Base-by-base conservation (phyloP, 1,140 invertebrate species). In the Cotesia vestalis region DNA sequence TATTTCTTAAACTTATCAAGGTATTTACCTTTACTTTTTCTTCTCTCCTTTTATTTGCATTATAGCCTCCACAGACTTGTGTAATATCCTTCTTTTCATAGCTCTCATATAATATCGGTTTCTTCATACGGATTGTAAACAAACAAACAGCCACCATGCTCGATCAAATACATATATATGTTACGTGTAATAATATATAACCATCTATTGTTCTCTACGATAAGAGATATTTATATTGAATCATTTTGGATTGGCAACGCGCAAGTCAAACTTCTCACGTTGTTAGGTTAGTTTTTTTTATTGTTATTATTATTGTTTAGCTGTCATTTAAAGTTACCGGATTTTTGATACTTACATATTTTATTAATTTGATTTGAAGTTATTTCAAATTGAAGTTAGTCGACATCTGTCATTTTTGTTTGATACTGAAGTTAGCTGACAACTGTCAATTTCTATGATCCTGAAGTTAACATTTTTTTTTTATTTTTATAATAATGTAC, bases 81-180 rank as follows among this genome's bases (percentile, higher is more conserved):
- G 63, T 46, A 66, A 66, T 51, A 66, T 66, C 63, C 63, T 66
- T 52, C 38, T 66, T 66, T 66, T 64, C 36, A 40, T 36, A 64
- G 34, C n/a, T 34, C 60, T 20, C 4, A 14, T 9, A 46, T 46
- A 46, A 46, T 46, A 46, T 46, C 40, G 12, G 62, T 64, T 64
- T 64, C 62, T 64, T 64, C 60, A 61, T 61, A 27, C 12, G 17
- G 14, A 61, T 34, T 27, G 34, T 17, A 20, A 57, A 61, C 60
- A 61, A 57, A 61, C 60, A 61, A 12, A 4, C 60, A 34, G 53
- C 17, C n/a, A 46, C 36, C 27, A 64, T 64, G 17, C 38, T 46
- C 34, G 62, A 64, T 64, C 35, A 64, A 40, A 64, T 14, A 9
- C 40, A 46, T 46, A 46, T 46, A 46, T 46, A 46, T 46, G 20